Conservation (phyloP, 1,140 invertebrate species). For the Orchesella cincta region DNA sequence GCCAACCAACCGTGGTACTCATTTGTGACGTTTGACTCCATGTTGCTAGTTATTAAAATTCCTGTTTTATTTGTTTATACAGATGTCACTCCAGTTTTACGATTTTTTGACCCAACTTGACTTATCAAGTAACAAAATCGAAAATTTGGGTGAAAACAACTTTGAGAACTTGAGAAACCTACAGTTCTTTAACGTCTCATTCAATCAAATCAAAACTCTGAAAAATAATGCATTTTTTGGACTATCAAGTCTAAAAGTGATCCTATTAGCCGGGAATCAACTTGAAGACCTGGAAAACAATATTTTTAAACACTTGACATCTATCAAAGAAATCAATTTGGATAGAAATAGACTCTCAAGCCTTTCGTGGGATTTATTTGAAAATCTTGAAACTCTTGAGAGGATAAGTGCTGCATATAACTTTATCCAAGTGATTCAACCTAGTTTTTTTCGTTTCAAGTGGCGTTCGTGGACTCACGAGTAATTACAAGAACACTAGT, state of each 20-base stretch:
- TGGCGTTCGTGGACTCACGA: constrained; percentile 60
- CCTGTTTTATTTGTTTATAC: no score
- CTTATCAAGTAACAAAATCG: constrained; percentile 77
- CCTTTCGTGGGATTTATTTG: constrained; percentile 53
- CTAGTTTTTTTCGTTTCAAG: constrained; percentile 67
- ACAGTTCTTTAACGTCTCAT: constrained; percentile 71
- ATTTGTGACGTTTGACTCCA: no score
- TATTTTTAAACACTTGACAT: constrained; percentile 70
- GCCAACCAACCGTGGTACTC: no score
- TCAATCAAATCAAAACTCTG: constrained; percentile 69
- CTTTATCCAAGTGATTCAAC: constrained; percentile 50
- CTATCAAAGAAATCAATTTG: constrained; percentile 71
- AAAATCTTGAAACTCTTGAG: constrained; percentile 65
- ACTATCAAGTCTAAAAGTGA: constrained; percentile 65
- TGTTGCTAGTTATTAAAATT: no score
- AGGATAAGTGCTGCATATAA: constrained; percentile 49
- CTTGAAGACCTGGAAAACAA: constrained; percentile 62
- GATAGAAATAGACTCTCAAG: constrained; percentile 65
- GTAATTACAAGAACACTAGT: constrained; percentile 65
- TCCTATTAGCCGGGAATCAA: constrained; percentile 76
- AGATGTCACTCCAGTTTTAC: constrained; percentile 73
- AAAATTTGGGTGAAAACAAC: constrained; percentile 73
- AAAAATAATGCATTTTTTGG: constrained; percentile 76
- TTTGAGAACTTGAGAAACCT: constrained; percentile 74
- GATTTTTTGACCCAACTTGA: constrained; percentile 73